A percentile compares a stretch with the other conserved stretches of the same genome.
phyloP scores from a whole-genome alignment of 1,140 invertebrate genomes.

The Leptopilina clavipes region DNA sequence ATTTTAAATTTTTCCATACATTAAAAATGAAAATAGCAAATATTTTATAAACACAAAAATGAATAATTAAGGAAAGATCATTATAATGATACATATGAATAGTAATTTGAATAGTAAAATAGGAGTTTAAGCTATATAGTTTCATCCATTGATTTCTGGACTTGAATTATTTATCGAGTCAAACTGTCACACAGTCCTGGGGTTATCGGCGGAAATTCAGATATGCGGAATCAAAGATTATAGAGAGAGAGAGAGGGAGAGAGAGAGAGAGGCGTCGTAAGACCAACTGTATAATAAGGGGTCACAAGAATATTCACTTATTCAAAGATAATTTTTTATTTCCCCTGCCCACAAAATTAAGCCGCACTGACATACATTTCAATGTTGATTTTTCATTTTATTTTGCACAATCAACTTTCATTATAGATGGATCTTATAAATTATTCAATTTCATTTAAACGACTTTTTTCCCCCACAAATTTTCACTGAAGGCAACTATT shows the following conservation, averaged over 20 bases:
- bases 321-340: too few species aligned
- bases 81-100: neutral
- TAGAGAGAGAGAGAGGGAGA: neutral
- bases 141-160: neutral
- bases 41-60: too few species aligned
- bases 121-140: neutral
- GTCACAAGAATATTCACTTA: conserved; percentile 12
- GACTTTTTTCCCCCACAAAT: too few species aligned
- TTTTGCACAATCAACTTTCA: neutral
- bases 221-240: neutral
- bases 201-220: neutral
- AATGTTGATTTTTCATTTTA: conserved; percentile 23
- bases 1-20: too few species aligned
- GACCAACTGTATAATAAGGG: neutral
- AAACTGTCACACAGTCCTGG: neutral
- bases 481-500: too few species aligned
- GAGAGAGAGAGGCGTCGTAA: neutral
- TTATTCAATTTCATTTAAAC: neutral
- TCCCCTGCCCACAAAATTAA: neutral
- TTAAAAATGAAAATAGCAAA: too few species aligned
- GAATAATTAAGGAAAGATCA: too few species aligned
- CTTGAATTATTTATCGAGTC: conserved; percentile 16
- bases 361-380: neutral
- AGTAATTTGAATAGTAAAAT: neutral
- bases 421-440: neutral